Percentiles rank a stretch among this genome's conserved stretches.
phyloP scores from a whole-genome alignment of 2,113 vertebrate genomes.

The Isichthys henryi region DNA sequence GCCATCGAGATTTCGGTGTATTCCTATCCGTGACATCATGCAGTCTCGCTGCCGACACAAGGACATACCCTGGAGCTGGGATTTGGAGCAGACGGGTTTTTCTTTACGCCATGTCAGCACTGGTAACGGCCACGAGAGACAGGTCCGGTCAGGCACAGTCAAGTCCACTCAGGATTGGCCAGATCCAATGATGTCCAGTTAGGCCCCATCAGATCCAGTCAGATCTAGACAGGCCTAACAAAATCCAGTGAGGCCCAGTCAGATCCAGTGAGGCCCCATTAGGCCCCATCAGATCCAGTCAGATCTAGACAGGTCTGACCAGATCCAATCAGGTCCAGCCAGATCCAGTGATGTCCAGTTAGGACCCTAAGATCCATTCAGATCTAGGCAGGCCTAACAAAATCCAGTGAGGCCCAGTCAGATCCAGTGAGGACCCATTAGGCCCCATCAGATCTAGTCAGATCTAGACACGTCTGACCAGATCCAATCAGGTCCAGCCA shows the following conservation, averaged over 20 bases:
- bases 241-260: background rate
- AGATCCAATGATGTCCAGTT: background rate
- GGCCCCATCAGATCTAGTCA: background rate
- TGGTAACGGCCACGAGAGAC: background rate
- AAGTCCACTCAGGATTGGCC: background rate
- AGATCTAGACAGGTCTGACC: background rate
- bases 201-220: background rate
- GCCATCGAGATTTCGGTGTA: background rate
- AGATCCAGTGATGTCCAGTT: background rate
- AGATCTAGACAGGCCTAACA: background rate
- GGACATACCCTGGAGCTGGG: background rate
- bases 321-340: background rate
- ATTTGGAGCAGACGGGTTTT: background rate
- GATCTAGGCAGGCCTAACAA: background rate
- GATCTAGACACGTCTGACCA: background rate
- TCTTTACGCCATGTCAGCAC: background rate
- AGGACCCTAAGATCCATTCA: background rate
- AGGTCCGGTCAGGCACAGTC: background rate
- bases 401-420: background rate
- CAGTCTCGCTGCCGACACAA: background rate
- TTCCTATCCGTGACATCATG: background rate
- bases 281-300: background rate
- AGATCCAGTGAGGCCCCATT: background rate
- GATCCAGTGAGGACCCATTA: background rate
- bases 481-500: background rate